phyloP scores from a whole-genome alignment of 1,140 invertebrate genomes.

The Pseudomyrmex dendroicus region DNA sequence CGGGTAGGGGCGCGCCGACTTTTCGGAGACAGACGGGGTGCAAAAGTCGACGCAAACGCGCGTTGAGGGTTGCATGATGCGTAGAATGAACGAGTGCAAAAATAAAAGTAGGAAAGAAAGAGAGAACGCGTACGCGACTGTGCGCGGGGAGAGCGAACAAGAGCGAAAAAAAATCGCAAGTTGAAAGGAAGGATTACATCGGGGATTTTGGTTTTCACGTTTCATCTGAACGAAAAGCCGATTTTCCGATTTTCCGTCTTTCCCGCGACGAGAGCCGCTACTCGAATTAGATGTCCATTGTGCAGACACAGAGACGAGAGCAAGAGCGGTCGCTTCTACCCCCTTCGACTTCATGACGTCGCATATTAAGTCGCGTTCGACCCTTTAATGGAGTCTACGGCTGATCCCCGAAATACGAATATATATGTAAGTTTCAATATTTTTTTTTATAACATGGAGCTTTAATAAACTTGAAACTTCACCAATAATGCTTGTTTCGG shows the following conservation, averaged over 20 bases:
- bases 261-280: constrained; percentile 67
- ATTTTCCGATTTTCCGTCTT: constrained; percentile 84
- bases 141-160: constrained; percentile 61
- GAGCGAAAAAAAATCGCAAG: constrained; percentile 72
- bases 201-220: constrained; percentile 85
- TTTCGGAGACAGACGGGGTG: constrained; percentile 73
- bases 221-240: constrained; percentile 83
- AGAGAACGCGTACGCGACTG: background rate
- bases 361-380: constrained; percentile 82
- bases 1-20: constrained; percentile 74
- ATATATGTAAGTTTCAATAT: constrained; percentile 46
- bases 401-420: constrained; percentile 65
- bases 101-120: constrained; percentile 54
- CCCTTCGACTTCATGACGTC: constrained; percentile 78
- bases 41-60: constrained; percentile 66
- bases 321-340: constrained; percentile 51
- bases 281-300: constrained; percentile 83
- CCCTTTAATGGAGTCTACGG: constrained; percentile 78
- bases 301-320: constrained; percentile 66
- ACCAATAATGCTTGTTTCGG: background rate
- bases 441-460: constrained; percentile 17
- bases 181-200: constrained; percentile 84
- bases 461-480: constrained; percentile 31
- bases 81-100: constrained; percentile 60
- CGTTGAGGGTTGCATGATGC: constrained; percentile 69